These are phyloP conservation scores for Geococcyx californianus DNA, from an alignment of 2,113 vertebrate species.

Conservation along the genomic window DNA sequence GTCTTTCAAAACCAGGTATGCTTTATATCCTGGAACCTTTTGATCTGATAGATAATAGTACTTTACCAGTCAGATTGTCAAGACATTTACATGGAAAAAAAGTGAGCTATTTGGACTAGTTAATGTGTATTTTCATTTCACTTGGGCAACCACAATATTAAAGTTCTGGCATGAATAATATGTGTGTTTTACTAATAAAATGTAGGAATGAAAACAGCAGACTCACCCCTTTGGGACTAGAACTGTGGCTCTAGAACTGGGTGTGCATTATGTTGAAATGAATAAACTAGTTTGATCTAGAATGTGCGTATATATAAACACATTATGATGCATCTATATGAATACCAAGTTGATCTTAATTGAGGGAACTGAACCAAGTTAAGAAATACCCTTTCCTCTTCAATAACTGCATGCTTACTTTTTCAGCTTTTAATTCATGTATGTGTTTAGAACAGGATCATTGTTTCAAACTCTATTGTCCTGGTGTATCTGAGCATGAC, in stretches of 20 bases:
- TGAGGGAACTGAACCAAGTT: neutral
- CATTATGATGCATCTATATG: fast-evolving
- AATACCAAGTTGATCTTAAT: neutral
- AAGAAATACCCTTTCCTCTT: neutral
- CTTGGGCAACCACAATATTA: neutral
- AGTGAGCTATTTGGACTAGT: neutral
- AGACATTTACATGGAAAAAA: neutral
- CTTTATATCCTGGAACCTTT: neutral
- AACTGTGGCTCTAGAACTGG: neutral
- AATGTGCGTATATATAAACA: neutral
- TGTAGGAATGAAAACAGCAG: neutral
- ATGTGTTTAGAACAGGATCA: neutral
- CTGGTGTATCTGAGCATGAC: neutral
- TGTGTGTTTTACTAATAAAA: neutral
- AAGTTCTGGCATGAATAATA: neutral
- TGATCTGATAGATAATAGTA: neutral
- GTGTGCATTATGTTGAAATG: neutral
- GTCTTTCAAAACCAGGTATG: neutral
- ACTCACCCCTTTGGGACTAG: fast-evolving
- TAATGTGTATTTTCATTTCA: neutral
- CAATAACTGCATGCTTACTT: neutral
- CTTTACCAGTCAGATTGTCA: neutral
- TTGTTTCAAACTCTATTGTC: neutral
- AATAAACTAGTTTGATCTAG: neutral
- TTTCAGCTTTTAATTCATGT: neutral